Evolutionary conservation across 1,140 invertebrate species (phyloP).

Genomic region (Scaptomyza hsui): DNA sequence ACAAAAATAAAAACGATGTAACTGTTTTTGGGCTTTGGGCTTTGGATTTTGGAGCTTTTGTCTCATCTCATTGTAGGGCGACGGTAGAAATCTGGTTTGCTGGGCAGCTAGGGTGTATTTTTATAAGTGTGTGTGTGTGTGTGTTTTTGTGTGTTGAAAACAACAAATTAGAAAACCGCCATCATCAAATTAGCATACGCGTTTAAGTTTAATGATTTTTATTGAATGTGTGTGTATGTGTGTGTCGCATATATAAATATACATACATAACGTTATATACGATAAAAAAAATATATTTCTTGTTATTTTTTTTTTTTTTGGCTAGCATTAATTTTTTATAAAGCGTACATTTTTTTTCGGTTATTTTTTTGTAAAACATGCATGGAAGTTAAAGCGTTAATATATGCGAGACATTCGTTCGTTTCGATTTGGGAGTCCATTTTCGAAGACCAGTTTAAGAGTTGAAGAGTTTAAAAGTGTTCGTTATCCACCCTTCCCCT

Average conservation of each 20-base stretch:
- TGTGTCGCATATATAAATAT: constrained; percentile 50
- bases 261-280: constrained; percentile 38
- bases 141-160: constrained; percentile 35
- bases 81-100: constrained; percentile 65
- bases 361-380: constrained; percentile 28
- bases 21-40: constrained; percentile 30
- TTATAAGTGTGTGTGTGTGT: neutral
- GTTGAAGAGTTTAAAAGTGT: constrained; percentile 1
- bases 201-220: constrained; percentile 74
- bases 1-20: constrained; percentile 19
- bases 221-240: constrained; percentile 28
- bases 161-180: constrained; percentile 75
- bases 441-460: constrained; percentile 26
- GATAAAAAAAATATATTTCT: too few relatives aligned
- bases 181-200: constrained; percentile 81
- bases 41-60: constrained; percentile 5
- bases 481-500: neutral
- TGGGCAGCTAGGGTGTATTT: constrained; percentile 25
- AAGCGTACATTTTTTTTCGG: constrained; percentile 49
- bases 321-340: constrained; percentile 69
- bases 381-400: constrained; percentile 38
- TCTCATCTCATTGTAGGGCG: constrained; percentile 19
- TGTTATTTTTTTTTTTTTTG: constrained; percentile 22
- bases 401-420: constrained; percentile 33
- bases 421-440: constrained; percentile 34